A percentile compares a stretch with the other conserved stretches of the same genome.
Evolutionary conservation across 2,888 invertebrate genomes (phyloP).

Genomic region (Pristionchus exspectatus): DNA sequence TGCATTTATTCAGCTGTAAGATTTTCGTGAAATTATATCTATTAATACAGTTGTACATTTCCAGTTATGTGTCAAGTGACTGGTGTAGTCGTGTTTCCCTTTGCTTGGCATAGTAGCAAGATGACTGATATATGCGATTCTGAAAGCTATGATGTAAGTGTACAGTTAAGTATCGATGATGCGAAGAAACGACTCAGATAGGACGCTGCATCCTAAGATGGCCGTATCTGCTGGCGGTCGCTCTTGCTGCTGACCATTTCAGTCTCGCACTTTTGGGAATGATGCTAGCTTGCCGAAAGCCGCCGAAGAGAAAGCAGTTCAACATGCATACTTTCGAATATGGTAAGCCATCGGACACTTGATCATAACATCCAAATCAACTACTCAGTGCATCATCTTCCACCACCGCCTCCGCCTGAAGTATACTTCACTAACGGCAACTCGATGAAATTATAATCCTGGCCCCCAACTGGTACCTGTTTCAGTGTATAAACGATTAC

Average conservation of each 20-base stretch:
- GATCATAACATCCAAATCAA: no score
- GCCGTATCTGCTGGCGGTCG: conserved; percentile 80
- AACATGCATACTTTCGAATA: conserved; percentile 45
- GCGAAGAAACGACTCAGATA: conserved; percentile 59
- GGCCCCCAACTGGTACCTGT: neutral
- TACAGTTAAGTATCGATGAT: neutral
- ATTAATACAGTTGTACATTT: neutral
- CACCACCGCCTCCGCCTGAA: conserved; percentile 47
- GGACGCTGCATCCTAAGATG: conserved; percentile 80
- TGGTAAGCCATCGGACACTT: neutral
- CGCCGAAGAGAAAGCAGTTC: conserved; percentile 58
- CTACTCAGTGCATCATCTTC: conserved; percentile 48
- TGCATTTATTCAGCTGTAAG: conserved; percentile 95
- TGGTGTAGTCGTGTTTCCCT: conserved; percentile 35
- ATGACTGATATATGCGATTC: conserved; percentile 36
- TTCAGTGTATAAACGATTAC: neutral
- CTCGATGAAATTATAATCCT: conserved; percentile 39
- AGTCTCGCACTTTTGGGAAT: conserved; percentile 80
- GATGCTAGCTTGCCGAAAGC: conserved; percentile 78
- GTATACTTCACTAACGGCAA: conserved; percentile 53
- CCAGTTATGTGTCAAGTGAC: conserved; percentile 27
- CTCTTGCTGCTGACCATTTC: conserved; percentile 80
- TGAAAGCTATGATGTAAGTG: conserved; percentile 27
- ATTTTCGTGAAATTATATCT: conserved; percentile 48
- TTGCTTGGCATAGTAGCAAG: conserved; percentile 33